Base-by-base conservation (phyloP, 1,140 invertebrate genomes). In the Stegodyphus mimosarum region DNA sequence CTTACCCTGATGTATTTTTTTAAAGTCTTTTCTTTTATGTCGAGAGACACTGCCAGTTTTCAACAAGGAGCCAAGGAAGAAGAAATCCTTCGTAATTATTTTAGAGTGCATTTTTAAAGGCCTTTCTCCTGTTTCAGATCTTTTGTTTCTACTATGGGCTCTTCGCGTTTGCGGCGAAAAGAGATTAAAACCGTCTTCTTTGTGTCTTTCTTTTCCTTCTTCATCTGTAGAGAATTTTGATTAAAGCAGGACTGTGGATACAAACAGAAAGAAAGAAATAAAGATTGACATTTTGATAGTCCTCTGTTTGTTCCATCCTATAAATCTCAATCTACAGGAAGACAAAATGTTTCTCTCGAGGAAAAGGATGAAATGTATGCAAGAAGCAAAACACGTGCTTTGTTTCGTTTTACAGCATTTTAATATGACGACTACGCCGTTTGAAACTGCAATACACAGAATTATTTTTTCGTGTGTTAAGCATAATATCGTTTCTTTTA, bases 61-160 rank as follows among this genome's bases (percentile, higher is more conserved):
- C 66, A 79, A 49, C 77, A 17, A 49, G 55, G 51, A 69, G 53
- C 66, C 66, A 55, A 70, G 48, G 18, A 5, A 76, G 55, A 76
- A 63, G 64, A 79, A 79, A 70, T 70, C 77, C 77, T 33, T 66
- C 67, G 77, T 79, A 70, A 79, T 79, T 79, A 70, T 79, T 79
- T 79, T 69, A 70, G 77, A 79, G 77, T 79, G 77, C 76, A 79
- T 79, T 79, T 77, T 79, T 79, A 79, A 79, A 79, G 67, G 33
- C 64, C 70, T 52, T 79, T 79, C 70, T 79, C 77, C 67, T 79
- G 77, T 67, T 75, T 75, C 73, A 49, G 51, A 51, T 63, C 52
- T 52, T n/a, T 70, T 79, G 10, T 79, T 53, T 70, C 48, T 33
- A 50, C 55, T 33, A 53, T 70, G 10, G 53, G 11, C 66, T 67